Evolutionary conservation across 2,113 vertebrate species (phyloP).

Genomic region (Danionella cerebrum): DNA sequence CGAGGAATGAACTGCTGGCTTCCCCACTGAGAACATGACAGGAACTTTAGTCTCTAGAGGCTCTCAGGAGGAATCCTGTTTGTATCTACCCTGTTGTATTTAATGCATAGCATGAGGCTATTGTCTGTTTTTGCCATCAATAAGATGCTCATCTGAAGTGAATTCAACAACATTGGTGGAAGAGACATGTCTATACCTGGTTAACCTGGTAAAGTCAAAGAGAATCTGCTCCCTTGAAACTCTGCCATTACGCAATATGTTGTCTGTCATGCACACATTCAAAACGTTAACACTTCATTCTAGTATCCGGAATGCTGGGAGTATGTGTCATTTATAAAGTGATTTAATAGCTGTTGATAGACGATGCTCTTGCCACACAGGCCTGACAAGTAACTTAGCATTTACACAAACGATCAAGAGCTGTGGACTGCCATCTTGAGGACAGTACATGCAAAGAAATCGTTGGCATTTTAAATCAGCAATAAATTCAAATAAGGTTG

Average conservation of each 20-base stretch:
- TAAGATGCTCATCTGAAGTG: neutral
- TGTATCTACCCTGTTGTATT: no score
- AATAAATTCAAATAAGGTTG: no score
- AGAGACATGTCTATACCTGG: neutral
- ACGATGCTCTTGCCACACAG: neutral
- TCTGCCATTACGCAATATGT: neutral
- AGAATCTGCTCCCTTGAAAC: neutral
- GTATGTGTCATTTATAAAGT: neutral
- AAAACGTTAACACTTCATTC: constrained; percentile 2
- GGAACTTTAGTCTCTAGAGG: neutral
- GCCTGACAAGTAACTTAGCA: neutral
- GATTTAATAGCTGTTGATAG: neutral
- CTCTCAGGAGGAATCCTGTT: neutral
- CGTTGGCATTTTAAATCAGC: no score
- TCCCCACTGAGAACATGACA: neutral
- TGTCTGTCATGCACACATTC: neutral
- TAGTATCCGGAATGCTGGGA: neutral
- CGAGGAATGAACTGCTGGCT: neutral
- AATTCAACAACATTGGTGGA: neutral
- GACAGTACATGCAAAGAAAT: neutral
- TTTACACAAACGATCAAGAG: neutral
- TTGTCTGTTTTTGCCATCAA: neutral
- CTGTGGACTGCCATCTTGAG: neutral
- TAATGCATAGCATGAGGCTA: neutral
- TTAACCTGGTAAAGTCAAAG: neutral